Percentiles rank a stretch among this genome's conserved stretches.
Evolutionary conservation across 2,113 vertebrate genomes (phyloP).

Genomic region (Panthera uncia): DNA sequence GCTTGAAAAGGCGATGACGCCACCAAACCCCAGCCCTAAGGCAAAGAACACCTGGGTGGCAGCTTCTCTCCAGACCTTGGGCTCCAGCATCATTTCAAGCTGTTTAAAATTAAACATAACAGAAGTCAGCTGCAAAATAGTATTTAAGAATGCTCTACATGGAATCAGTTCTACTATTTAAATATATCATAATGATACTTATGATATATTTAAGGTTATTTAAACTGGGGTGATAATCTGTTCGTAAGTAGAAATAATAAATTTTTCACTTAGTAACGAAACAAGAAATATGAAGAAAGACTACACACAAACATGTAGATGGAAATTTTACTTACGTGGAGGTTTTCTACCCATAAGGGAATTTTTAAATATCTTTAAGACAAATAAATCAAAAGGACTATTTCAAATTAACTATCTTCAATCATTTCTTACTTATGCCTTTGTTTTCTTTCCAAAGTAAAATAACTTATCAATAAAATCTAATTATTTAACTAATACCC

Average conservation of each 20-base stretch:
- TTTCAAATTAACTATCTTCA: background rate
- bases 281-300: background rate
- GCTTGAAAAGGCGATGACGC: conserved; percentile 99
- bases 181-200: background rate
- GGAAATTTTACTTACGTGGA: background rate
- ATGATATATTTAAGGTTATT: background rate
- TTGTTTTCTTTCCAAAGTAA: background rate
- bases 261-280: background rate
- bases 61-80: conserved; percentile 97
- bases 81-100: conserved; percentile 98
- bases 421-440: background rate
- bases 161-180: background rate
- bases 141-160: conserved; percentile 55
- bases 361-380: background rate
- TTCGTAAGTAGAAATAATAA: background rate
- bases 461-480: background rate
- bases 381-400: background rate
- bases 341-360: background rate
- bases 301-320: background rate
- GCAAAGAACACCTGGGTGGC: conserved; percentile 99
- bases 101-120: conserved; percentile 86
- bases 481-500: background rate
- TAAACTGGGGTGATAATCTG: background rate
- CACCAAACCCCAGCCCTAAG: conserved; percentile 97
- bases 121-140: conserved; percentile 79